These are phyloP conservation scores for Netelia melanura DNA, from an alignment of 2,888 invertebrate species.

Conservation along the genomic window DNA sequence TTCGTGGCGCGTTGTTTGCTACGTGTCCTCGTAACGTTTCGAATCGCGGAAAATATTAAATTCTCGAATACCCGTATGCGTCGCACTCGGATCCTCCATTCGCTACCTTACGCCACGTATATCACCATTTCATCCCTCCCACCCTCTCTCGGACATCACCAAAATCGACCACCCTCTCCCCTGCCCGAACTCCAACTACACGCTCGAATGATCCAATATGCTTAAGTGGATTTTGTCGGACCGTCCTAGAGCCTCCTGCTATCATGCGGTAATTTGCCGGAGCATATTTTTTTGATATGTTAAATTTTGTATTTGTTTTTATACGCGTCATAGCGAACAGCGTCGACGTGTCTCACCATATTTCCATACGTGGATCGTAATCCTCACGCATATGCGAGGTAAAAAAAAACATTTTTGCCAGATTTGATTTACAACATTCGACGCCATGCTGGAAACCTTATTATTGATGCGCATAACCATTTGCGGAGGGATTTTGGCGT, in stretches of 20 bases:
- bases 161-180: slow-evolving; percentile 32
- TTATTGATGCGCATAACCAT: too few species aligned
- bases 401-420: not conserved
- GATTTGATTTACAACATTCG: too few species aligned
- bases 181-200: slow-evolving; percentile 35
- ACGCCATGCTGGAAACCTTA: too few species aligned
- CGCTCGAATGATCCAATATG: slow-evolving; percentile 76
- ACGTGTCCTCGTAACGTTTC: slow-evolving; percentile 22
- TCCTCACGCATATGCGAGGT: not conserved
- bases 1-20: slow-evolving; percentile 31
- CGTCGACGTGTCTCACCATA: not conserved
- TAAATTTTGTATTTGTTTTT: slow-evolving; percentile 3
- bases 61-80: slow-evolving; percentile 15
- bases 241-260: slow-evolving; percentile 66
- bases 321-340: not conserved
- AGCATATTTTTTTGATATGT: slow-evolving; percentile 20
- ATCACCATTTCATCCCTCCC: slow-evolving; percentile 36
- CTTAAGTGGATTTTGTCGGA: slow-evolving; percentile 75
- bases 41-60: slow-evolving; percentile 57
- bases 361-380: not conserved
- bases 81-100: slow-evolving; percentile 22
- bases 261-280: slow-evolving; percentile 52
- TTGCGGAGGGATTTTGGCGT: too few species aligned
- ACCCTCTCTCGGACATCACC: slow-evolving; percentile 41
- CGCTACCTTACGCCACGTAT: slow-evolving; percentile 15